Evolutionary conservation across 2,888 invertebrate species (phyloP).

Genomic region (Drosophila maculinotata): DNA sequence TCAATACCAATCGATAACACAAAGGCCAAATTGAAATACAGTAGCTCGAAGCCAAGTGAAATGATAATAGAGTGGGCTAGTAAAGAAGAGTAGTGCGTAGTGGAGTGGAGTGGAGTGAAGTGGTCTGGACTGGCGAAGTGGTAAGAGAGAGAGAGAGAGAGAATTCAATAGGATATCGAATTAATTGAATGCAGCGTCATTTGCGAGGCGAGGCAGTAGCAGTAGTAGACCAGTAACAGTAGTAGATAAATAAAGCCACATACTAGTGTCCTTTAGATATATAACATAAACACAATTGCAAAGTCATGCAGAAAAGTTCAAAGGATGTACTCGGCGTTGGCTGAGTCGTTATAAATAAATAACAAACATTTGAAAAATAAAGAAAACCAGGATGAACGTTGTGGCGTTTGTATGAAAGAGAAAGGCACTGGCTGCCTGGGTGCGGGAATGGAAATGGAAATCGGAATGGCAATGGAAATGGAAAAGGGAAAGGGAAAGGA

Average conservation of each 20-base stretch:
- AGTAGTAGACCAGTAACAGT: conserved; percentile 19
- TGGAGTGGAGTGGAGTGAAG: too few species aligned
- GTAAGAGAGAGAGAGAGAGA: background rate
- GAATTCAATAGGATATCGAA: conserved; percentile 53
- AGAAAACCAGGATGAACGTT: conserved; percentile 35
- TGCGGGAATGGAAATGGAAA: conserved; percentile 5
- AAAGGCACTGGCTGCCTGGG: conserved; percentile 33
- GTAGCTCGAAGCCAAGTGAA: conserved; percentile 42
- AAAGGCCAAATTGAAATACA: conserved; percentile 28
- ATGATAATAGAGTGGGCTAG: conserved; percentile 23
- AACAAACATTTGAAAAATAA: conserved; percentile 69
- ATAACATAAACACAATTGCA: conserved; percentile 57
- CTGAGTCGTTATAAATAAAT: conserved; percentile 76
- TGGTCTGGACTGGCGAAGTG: too few species aligned
- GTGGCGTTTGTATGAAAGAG: conserved; percentile 39
- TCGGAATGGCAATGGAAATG: background rate
- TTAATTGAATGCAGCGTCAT: conserved; percentile 67
- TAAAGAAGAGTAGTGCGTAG: too few species aligned
- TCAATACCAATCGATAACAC: conserved; percentile 39
- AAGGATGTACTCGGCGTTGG: conserved; percentile 60
- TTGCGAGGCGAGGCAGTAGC: conserved; percentile 28
- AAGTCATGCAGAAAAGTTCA: conserved; percentile 75
- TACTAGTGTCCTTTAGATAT: conserved; percentile 16
- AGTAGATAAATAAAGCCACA: conserved; percentile 21
- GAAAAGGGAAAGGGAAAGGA: conserved; percentile 33